Evolutionary conservation across 2,888 invertebrate genomes (phyloP), one percentile per base, ranked within the genome.

Genomic region (Tetanocera ferruginea): DNA sequence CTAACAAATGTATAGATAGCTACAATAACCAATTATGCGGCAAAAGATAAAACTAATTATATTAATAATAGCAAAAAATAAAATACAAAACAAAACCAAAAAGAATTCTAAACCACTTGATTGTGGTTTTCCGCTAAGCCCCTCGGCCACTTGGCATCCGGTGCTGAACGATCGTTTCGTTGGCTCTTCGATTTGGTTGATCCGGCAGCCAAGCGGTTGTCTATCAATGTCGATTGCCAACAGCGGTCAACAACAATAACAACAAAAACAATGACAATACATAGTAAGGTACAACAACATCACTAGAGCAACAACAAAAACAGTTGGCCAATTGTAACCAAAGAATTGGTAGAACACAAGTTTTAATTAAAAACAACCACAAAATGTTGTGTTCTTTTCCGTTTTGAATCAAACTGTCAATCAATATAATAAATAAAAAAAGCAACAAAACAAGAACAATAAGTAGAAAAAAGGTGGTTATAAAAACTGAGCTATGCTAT

Each of bases 31-130:
- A 74, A 55, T 72, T 75, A 52, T 67, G 75, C 75, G 75, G 75
- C 55, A 66, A 55, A 66, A 75, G 66, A 75, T 66, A 23, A 75
- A 67, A 55, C 67, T 75, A 67, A 75, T 75, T 75, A 75, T 67
- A 75, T 75, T 55, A 55, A 75, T 75, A 75, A 62, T 67, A 64
- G 67, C 67, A 55, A 37, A 55, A 57, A 31, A 5, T 60, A 23
- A 37, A 73, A 8, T 34, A 51, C 34, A 74, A 52, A 19, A 23
- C 31, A 28, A 67, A 9, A 66, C 2, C 51, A 37, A 37, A 66
- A 66, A 43, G 43, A 43, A 43, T 14, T 43, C n/a, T 51, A 19
- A 34, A 28, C 28, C 66, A 19, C 37, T 75, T 75, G 75, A 75
- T 75, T 75, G 75, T 55, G 75, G 75, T 75, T 75, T 75, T 67